phyloP scores from a whole-genome alignment of 2,888 invertebrate genomes.

The Baronia brevicornis region DNA sequence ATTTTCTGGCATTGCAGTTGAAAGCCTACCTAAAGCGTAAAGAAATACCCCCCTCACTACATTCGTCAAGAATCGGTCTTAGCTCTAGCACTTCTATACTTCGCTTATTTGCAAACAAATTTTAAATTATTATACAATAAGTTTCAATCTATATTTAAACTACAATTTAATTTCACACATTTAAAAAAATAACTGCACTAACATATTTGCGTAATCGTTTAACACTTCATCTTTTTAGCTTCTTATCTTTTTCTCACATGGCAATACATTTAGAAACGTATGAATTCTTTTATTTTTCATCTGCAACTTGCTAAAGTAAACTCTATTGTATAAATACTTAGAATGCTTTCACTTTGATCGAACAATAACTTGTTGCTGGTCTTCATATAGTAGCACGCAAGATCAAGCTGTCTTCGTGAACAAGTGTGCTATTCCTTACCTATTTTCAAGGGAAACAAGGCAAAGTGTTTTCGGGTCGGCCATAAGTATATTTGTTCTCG shows the following conservation, averaged over 20 bases:
- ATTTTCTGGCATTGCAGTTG: no score
- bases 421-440: constrained; percentile 54
- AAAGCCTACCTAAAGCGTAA: no score
- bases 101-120: no score
- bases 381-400: constrained; percentile 46
- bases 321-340: constrained; percentile 34
- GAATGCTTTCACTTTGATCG: constrained; percentile 40
- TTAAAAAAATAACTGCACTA: constrained; percentile 26
- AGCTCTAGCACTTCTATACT: no score
- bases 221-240: constrained; percentile 55
- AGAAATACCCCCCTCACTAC: no score
- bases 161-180: constrained; percentile 9
- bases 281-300: constrained; percentile 39
- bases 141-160: no score
- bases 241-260: constrained; percentile 40
- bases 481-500: constrained; percentile 1
- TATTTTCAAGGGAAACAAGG: constrained; percentile 54
- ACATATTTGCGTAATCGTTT: constrained; percentile 44
- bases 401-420: constrained; percentile 67
- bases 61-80: no score
- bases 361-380: constrained; percentile 61
- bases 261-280: constrained; percentile 41
- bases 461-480: constrained; percentile 55
- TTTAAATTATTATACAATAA: no score
- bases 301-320: constrained; percentile 24